Conservation (phyloP, 2,797 vertebrate genomes). For the Peromyscus aztecus region DNA sequence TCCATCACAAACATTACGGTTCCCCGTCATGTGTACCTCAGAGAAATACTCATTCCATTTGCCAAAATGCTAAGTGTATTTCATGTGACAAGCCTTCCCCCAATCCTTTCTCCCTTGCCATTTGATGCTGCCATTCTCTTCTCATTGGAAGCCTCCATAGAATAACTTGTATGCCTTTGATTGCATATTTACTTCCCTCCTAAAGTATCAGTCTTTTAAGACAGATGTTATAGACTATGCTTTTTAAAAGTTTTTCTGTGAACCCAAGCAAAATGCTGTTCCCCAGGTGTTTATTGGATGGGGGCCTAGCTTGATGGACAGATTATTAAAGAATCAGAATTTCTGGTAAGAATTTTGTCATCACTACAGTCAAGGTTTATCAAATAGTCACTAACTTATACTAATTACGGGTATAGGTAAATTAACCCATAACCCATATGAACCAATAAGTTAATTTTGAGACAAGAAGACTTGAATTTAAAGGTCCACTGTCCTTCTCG, state of each 20-base stretch:
- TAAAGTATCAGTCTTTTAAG: slow-evolving; percentile 6
- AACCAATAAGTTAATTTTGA: neutral
- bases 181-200: neutral
- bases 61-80: neutral
- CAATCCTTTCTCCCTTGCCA: neutral
- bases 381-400: neutral
- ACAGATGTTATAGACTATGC: neutral
- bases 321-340: neutral
- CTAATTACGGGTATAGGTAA: slow-evolving; percentile 22
- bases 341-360: neutral
- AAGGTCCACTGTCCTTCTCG: neutral
- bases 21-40: neutral
- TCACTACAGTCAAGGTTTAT: slow-evolving; percentile 1
- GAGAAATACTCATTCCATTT: neutral
- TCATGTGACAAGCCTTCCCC: neutral
- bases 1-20: neutral
- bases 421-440: too few relatives aligned
- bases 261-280: neutral
- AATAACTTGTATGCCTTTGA: neutral
- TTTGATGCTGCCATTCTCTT: rapidly evolving
- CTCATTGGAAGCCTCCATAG: neutral
- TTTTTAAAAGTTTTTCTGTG: neutral
- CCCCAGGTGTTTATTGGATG: slow-evolving; percentile 28
- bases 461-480: neutral
- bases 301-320: neutral